phyloP scores from a whole-genome alignment of 2,113 vertebrate genomes.

The Heterotis niloticus region DNA sequence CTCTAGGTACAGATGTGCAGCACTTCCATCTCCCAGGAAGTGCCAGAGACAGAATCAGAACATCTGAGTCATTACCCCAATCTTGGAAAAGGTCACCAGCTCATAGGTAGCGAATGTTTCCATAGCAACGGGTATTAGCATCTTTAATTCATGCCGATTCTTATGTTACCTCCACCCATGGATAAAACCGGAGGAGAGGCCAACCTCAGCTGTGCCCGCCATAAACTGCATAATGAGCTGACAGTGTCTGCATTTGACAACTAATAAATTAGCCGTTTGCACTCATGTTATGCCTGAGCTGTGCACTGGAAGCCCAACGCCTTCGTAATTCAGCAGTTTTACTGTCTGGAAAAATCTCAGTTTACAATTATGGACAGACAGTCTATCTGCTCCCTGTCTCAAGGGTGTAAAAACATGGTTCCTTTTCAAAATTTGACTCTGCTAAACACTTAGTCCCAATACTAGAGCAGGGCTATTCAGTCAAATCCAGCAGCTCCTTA shows the following conservation, averaged over 20 bases:
- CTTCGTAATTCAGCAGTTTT: background rate
- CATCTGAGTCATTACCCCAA: slow-evolving; percentile 28
- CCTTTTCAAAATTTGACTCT: too few relatives aligned
- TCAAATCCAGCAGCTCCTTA: too few relatives aligned
- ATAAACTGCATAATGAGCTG: slow-evolving; percentile 4
- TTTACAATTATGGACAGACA: background rate
- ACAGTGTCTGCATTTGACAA: background rate
- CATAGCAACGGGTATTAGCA: slow-evolving; percentile 24
- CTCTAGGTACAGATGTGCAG: background rate
- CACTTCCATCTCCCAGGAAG: background rate
- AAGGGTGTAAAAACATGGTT: too few relatives aligned
- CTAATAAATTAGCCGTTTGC: slow-evolving; percentile 6
- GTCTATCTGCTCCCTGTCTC: too few relatives aligned
- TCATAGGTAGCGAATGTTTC: slow-evolving; percentile 16
- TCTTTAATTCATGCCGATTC: slow-evolving; percentile 40
- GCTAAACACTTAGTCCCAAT: too few relatives aligned
- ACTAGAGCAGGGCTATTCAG: too few relatives aligned
- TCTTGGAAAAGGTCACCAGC: slow-evolving; percentile 30
- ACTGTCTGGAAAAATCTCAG: background rate
- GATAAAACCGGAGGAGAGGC: background rate
- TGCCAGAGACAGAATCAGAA: background rate
- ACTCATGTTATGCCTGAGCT: background rate
- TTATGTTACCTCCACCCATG: slow-evolving; percentile 14
- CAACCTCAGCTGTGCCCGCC: background rate
- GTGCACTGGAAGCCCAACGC: background rate